These are phyloP conservation scores for Aphelinus atriplicis DNA, from an alignment of 1,140 invertebrate genomes.

Conservation along the genomic window DNA sequence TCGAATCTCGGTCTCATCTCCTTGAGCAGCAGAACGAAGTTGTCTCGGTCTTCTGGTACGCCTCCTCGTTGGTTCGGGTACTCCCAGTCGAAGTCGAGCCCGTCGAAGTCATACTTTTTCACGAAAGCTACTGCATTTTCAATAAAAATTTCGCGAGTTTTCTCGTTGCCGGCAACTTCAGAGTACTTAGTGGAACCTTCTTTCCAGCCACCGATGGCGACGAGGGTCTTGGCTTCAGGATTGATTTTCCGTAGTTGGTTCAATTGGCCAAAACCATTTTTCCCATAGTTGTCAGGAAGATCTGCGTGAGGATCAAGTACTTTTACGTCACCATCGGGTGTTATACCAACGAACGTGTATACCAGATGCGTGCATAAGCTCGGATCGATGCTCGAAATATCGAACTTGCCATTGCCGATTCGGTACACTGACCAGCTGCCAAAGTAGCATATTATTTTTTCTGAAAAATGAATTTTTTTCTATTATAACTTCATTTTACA, in stretches of 20 bases:
- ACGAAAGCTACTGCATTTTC: constrained; percentile 70
- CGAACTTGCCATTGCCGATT: constrained; percentile 67
- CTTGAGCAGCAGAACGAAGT: constrained; percentile 64
- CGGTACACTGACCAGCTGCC: constrained; percentile 74
- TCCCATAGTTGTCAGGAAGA: constrained; percentile 61
- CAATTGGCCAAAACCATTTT: constrained; percentile 64
- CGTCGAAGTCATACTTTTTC: constrained; percentile 77
- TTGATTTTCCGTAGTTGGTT: constrained; percentile 69
- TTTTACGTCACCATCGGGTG: constrained; percentile 54
- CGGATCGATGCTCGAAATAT: constrained; percentile 70
- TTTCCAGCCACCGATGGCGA: constrained; percentile 82
- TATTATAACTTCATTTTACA: no score
- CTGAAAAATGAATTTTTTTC: constrained; percentile 49
- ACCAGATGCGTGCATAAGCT: constrained; percentile 75
- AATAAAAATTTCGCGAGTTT: constrained; percentile 69
- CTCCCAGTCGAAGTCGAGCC: constrained; percentile 86
- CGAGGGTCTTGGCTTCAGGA: constrained; percentile 72
- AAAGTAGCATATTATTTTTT: constrained; percentile 73
- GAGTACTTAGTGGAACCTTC: constrained; percentile 75
- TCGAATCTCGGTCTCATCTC: constrained; percentile 66
- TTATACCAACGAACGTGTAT: constrained; percentile 75
- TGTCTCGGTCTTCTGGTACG: constrained; percentile 68
- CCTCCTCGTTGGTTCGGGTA: constrained; percentile 77
- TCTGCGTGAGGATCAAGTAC: constrained; percentile 73
- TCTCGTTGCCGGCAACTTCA: constrained; percentile 64